Conservation (phyloP, 2,113 vertebrate genomes). For the Ivindomyrus marchei region DNA sequence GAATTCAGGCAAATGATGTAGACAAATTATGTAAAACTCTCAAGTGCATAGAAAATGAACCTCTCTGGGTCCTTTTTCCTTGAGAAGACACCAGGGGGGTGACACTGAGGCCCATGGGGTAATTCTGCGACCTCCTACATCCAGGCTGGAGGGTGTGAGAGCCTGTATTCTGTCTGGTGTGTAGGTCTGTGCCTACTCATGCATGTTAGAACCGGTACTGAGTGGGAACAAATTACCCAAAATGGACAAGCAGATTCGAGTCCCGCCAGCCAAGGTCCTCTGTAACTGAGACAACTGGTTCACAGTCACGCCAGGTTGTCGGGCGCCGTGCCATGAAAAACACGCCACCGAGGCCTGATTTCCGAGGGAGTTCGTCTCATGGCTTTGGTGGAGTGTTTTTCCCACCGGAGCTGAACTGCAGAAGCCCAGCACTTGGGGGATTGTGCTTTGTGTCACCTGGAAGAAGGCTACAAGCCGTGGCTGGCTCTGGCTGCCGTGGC, state of each 20-base stretch:
- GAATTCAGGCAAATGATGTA: neutral
- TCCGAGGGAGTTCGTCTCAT: neutral
- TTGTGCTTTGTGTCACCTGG: neutral
- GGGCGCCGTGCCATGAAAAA: neutral
- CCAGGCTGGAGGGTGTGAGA: neutral
- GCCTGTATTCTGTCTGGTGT: neutral
- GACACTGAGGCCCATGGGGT: neutral
- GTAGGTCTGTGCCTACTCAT: neutral
- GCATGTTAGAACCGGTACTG: neutral
- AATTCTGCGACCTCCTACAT: neutral
- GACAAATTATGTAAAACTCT: neutral
- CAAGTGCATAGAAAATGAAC: neutral
- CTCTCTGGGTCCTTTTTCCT: neutral
- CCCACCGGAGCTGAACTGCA: neutral
- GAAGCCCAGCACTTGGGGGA: neutral
- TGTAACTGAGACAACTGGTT: neutral
- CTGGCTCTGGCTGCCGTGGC: neutral
- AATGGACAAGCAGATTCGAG: neutral
- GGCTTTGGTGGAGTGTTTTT: neutral
- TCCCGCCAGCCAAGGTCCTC: neutral
- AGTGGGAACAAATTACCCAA: neutral
- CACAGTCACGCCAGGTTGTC: neutral
- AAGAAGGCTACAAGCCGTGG: neutral
- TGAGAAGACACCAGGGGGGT: neutral
- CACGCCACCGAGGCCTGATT: neutral